Evolutionary conservation across 2,797 vertebrate genomes (phyloP).

Genomic region (Antennarius maculatus): DNA sequence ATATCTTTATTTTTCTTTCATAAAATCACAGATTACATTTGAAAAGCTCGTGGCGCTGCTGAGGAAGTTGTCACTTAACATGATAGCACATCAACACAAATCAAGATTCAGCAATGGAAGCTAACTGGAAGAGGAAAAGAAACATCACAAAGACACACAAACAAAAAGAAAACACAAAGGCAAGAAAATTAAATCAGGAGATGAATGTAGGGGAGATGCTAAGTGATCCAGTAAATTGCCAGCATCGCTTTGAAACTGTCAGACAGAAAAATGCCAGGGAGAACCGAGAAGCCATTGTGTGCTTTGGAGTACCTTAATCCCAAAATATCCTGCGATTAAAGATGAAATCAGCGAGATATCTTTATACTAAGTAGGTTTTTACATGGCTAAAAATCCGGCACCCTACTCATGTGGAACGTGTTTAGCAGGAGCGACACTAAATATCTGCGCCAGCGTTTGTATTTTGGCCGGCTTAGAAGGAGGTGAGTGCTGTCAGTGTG

Average conservation of each 20-base stretch:
- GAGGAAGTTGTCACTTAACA: constrained; percentile 17
- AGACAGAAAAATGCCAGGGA: constrained; percentile 27
- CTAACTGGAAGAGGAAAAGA: constrained; percentile 4
- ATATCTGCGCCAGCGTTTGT: constrained; percentile 52
- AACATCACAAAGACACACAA: background rate
- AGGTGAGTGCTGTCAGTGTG: constrained; percentile 64
- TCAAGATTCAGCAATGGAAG: constrained; percentile 19
- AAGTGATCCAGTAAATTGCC: constrained; percentile 32
- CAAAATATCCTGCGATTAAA: constrained; percentile 14
- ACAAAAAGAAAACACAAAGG: constrained; percentile 33
- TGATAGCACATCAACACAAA: constrained; percentile 23
- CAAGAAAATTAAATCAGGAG: constrained; percentile 35
- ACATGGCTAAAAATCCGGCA: constrained; percentile 35
- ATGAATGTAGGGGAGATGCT: constrained; percentile 26
- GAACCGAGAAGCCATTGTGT: constrained; percentile 5
- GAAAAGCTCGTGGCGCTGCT: constrained; percentile 24
- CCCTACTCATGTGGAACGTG: constrained; percentile 40
- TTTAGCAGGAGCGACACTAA: constrained; percentile 35
- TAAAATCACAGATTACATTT: constrained; percentile 31
- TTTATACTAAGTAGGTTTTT: constrained; percentile 21
- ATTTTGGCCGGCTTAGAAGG: constrained; percentile 64
- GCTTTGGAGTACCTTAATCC: constrained; percentile 15
- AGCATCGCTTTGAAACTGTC: constrained; percentile 28
- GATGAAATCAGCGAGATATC: constrained; percentile 21
- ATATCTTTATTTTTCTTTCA: constrained; percentile 23